phyloP scores from a whole-genome alignment of 2,113 vertebrate genomes.

The Clarias magur region DNA sequence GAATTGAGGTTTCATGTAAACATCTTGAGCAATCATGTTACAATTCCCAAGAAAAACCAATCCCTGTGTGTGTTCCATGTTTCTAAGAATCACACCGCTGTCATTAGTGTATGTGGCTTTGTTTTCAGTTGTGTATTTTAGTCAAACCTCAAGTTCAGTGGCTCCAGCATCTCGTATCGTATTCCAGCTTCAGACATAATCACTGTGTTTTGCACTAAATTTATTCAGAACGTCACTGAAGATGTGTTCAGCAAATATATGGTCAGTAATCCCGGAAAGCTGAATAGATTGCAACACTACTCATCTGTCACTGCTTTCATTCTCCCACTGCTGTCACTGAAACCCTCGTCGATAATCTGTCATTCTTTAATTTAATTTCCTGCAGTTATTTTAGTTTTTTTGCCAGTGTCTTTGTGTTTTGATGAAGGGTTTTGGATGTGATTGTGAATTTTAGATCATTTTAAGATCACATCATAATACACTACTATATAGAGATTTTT shows the following conservation, averaged over 20 bases:
- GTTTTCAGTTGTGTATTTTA: constrained; percentile 4
- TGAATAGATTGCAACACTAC: constrained; percentile 24
- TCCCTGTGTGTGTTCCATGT: background rate
- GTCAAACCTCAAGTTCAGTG: background rate
- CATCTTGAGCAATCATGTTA: background rate
- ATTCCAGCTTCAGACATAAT: constrained; percentile 17
- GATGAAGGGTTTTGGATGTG: constrained; percentile 1
- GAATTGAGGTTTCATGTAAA: constrained; percentile 10
- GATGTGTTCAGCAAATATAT: background rate
- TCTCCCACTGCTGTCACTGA: constrained; percentile 11
- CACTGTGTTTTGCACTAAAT: background rate
- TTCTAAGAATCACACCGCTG: background rate
- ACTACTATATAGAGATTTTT: background rate
- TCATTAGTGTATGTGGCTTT: background rate
- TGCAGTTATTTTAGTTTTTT: background rate
- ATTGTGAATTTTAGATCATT: constrained; percentile 26
- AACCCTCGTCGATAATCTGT: constrained; percentile 3
- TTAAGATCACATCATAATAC: background rate
- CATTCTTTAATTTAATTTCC: constrained; percentile 29
- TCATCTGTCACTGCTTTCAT: constrained; percentile 16
- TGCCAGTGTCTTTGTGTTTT: background rate
- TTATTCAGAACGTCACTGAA: background rate
- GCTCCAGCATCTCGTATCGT: background rate
- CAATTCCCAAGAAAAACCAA: background rate
- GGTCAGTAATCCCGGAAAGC: background rate